These are phyloP conservation scores for Siderastrea radians DNA, from an alignment of 92 coral and sea anemone species.

Conservation along the genomic window DNA sequence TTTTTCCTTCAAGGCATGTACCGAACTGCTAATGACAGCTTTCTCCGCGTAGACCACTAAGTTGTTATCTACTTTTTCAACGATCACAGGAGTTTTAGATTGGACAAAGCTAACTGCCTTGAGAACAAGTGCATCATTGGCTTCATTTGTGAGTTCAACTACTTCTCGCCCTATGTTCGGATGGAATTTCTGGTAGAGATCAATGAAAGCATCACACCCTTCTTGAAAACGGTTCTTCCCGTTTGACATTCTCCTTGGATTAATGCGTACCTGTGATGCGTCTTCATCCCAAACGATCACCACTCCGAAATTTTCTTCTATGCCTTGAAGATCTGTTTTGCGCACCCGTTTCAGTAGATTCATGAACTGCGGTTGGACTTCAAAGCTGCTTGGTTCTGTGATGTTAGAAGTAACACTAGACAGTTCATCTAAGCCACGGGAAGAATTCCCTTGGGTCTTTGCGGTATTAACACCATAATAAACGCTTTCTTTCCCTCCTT, in stretches of 20 bases:
- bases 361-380: constrained; percentile 63
- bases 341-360: constrained; percentile 12
- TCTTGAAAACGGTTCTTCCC: not conserved
- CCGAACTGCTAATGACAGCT: not conserved
- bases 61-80: constrained; percentile 17
- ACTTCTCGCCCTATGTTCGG: constrained; percentile 31
- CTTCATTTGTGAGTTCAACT: not conserved
- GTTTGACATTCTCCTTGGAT: not conserved
- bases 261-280: not conserved
- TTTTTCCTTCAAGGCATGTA: not conserved
- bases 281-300: constrained; percentile 23
- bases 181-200: constrained; percentile 44
- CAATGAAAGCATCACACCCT: constrained; percentile 60
- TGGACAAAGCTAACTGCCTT: constrained; percentile 2
- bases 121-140: not conserved
- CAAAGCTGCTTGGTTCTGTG: constrained; percentile 3
- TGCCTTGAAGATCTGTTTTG: not conserved
- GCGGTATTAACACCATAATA: not conserved
- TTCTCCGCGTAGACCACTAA: constrained; percentile 23
- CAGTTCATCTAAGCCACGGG: not conserved
- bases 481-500: not conserved
- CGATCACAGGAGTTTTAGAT: constrained; percentile 15
- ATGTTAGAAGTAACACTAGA: not conserved
- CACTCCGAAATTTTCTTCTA: constrained; percentile 25
- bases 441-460: not conserved